Conservation (phyloP, 2,113 vertebrate genomes). For the Callionymus lyra region DNA sequence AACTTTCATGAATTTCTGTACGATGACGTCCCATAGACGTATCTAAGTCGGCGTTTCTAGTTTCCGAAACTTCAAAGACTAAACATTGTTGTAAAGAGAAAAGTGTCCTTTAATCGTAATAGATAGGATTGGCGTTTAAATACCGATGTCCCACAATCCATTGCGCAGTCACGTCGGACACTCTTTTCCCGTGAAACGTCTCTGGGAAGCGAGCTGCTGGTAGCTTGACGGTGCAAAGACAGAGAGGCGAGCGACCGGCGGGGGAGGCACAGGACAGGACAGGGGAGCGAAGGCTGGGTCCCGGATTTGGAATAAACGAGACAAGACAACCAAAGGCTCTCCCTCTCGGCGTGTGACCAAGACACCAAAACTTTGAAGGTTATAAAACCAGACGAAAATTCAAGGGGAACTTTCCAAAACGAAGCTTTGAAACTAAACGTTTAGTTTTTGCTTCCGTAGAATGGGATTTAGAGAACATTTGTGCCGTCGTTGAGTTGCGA, state of each 20-base stretch:
- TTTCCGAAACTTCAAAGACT: no score
- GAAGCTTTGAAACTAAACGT: conserved; percentile 25
- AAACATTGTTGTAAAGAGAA: background rate
- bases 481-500: conserved; percentile 29
- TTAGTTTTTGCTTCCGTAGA: conserved; percentile 28
- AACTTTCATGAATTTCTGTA: background rate
- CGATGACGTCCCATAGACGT: fast-evolving
- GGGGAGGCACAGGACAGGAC: conserved; percentile 44
- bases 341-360: conserved; percentile 27
- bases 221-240: conserved; percentile 45
- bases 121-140: no score
- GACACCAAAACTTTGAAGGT: conserved; percentile 29
- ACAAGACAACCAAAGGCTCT: conserved; percentile 27
- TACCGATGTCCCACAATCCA: conserved; percentile 39
- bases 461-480: conserved; percentile 55
- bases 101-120: background rate
- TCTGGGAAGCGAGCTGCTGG: conserved; percentile 36
- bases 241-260: conserved; percentile 48
- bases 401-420: conserved; percentile 16
- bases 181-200: conserved; percentile 9
- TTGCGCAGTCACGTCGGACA: conserved; percentile 1
- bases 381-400: background rate
- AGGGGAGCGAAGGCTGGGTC: conserved; percentile 36
- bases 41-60: no score
- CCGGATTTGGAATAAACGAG: conserved; percentile 47